These are phyloP conservation scores for Maccullochella peelii DNA, from an alignment of 2,113 vertebrate genomes.

Conservation along the genomic window DNA sequence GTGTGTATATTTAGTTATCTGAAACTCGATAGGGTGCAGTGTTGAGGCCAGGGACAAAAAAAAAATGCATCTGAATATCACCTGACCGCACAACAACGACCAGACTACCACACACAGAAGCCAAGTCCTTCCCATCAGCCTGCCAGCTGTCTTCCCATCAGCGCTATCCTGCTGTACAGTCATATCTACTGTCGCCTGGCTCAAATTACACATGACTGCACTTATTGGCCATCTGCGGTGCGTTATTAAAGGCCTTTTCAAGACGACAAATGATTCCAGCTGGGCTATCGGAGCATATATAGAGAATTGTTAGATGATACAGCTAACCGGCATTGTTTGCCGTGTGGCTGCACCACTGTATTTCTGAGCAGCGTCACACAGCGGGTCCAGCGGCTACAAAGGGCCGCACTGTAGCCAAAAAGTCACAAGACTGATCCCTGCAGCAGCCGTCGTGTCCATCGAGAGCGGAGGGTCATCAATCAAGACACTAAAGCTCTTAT, in stretches of 20 bases:
- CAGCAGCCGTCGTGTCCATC: constrained; percentile 12
- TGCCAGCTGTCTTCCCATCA: constrained; percentile 66
- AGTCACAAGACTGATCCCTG: constrained; percentile 40
- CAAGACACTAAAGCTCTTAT: constrained; percentile 31
- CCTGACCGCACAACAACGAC: constrained; percentile 14
- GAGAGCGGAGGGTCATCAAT: constrained; percentile 8
- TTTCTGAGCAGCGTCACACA: constrained; percentile 27
- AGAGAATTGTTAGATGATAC: constrained; percentile 36
- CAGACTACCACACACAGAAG: constrained; percentile 24
- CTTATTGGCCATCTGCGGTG: constrained; percentile 54
- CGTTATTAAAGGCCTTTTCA: constrained; percentile 60
- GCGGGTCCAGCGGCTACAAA: constrained; percentile 11
- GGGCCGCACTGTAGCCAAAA: constrained; percentile 25
- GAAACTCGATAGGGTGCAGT: background rate
- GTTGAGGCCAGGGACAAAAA: background rate
- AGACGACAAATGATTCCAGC: constrained; percentile 46
- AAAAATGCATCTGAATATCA: constrained; percentile 1
- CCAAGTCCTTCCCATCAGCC: constrained; percentile 57
- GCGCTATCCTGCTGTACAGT: constrained; percentile 27
- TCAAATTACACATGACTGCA: constrained; percentile 71
- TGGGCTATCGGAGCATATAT: constrained; percentile 16
- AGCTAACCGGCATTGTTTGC: constrained; percentile 13
- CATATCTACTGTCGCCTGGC: constrained; percentile 53
- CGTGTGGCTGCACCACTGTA: constrained; percentile 10
- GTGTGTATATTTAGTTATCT: background rate